Evolutionary conservation across 1,140 invertebrate genomes (phyloP).

Genomic region (Caenorhabditis inopinata): DNA sequence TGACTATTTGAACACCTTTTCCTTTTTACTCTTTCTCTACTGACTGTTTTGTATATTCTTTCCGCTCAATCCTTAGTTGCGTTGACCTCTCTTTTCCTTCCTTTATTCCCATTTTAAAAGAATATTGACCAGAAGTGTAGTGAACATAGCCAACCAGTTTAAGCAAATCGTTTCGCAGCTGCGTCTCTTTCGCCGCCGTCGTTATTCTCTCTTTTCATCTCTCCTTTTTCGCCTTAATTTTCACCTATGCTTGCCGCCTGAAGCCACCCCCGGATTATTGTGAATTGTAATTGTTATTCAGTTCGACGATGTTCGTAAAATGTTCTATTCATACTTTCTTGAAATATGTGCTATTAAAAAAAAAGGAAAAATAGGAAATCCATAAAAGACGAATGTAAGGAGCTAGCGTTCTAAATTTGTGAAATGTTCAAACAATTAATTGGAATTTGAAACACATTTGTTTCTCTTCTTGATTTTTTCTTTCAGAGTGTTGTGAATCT

Average conservation of each 20-base stretch:
- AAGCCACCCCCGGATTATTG: background rate
- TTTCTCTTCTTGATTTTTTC: no score
- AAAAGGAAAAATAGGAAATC: no score
- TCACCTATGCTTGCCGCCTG: background rate
- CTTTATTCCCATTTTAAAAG: background rate
- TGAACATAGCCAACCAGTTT: background rate
- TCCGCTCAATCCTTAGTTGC: background rate
- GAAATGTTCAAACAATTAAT: no score
- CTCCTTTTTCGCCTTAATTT: background rate
- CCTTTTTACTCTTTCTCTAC: background rate
- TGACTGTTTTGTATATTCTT: background rate
- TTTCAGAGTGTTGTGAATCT: background rate
- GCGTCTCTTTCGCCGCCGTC: background rate
- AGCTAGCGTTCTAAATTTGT: no score
- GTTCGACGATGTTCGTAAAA: background rate
- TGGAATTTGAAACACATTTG: no score
- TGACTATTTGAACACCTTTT: constrained; percentile 23
- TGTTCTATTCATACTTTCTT: no score
- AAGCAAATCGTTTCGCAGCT: constrained; percentile 27
- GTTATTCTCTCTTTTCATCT: background rate
- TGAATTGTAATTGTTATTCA: constrained; percentile 17
- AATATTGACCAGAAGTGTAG: constrained; percentile 2
- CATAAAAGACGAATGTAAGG: no score
- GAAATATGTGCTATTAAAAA: no score
- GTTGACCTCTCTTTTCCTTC: background rate